phyloP scores from a whole-genome alignment of 2,888 invertebrate species.

The Polydrusus pterygomalis region DNA sequence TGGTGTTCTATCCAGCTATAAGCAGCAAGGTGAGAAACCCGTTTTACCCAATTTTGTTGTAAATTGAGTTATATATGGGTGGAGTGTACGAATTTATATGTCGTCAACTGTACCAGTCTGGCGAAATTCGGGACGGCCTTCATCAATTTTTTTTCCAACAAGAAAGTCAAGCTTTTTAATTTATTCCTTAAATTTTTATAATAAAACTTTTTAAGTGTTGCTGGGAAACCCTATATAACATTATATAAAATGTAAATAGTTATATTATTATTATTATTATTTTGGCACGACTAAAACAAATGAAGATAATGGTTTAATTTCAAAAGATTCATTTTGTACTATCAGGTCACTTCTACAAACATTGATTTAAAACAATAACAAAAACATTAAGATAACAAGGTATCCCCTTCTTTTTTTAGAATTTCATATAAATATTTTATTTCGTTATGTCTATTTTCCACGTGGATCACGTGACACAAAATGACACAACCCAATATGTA shows the following conservation, averaged over 20 bases:
- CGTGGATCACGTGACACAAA: not conserved
- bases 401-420: not conserved
- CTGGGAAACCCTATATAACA: not conserved
- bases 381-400: not conserved
- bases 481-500: not conserved
- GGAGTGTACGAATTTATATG: no score
- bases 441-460: not conserved
- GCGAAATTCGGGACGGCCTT: no score
- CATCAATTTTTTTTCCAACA: no score
- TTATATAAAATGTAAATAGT: not conserved
- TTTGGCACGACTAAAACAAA: conserved; percentile 5
- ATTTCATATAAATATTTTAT: not conserved
- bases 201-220: no score
- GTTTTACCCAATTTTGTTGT: no score
- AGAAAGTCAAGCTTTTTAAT: no score
- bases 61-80: no score
- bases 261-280: not conserved
- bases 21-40: no score
- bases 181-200: no score
- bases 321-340: not conserved
- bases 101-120: no score
- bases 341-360: conserved; percentile 3
- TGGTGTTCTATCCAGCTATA: no score
- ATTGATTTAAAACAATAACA: not conserved
- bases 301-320: not conserved